Conservation (phyloP, 2,888 invertebrate genomes). For the Aphidius colemani region DNA sequence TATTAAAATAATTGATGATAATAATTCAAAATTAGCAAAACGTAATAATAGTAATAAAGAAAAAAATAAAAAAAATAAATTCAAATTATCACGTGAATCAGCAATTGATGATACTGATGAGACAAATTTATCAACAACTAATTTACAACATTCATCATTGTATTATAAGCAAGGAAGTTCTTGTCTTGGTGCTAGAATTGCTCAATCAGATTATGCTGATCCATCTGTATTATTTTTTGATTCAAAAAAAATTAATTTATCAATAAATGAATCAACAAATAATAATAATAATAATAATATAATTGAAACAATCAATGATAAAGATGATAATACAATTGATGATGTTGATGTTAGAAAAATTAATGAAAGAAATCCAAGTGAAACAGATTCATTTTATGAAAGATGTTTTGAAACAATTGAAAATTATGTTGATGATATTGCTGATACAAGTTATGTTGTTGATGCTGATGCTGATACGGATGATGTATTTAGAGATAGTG, state of each 20-base stretch:
- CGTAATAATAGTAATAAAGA: conserved; percentile 43
- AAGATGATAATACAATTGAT: conserved; percentile 14
- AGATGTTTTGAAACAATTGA: conserved; percentile 77
- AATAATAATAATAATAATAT: background rate
- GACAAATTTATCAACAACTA: conserved; percentile 33
- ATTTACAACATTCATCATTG: conserved; percentile 27
- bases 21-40: conserved; percentile 43
- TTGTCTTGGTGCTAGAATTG: conserved; percentile 84
- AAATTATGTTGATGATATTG: conserved; percentile 64
- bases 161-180: conserved; percentile 79
- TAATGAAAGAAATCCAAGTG: conserved; percentile 37
- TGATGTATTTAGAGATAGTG: conserved; percentile 78
- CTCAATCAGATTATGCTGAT: conserved; percentile 84
- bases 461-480: conserved; percentile 52
- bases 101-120: conserved; percentile 51
- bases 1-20: conserved; percentile 53
- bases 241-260: conserved; percentile 48
- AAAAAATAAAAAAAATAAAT: conserved; percentile 48
- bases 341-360: conserved; percentile 12
- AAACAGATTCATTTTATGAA: conserved; percentile 77
- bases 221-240: conserved; percentile 69
- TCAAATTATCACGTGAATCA: conserved; percentile 48
- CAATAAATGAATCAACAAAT: conserved; percentile 18
- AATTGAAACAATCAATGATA: conserved; percentile 29
- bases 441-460: conserved; percentile 62